A percentile compares a stretch with the other conserved stretches of the same genome.
Conservation (phyloP, 2,797 vertebrate species). For the Lates japonicus region DNA sequence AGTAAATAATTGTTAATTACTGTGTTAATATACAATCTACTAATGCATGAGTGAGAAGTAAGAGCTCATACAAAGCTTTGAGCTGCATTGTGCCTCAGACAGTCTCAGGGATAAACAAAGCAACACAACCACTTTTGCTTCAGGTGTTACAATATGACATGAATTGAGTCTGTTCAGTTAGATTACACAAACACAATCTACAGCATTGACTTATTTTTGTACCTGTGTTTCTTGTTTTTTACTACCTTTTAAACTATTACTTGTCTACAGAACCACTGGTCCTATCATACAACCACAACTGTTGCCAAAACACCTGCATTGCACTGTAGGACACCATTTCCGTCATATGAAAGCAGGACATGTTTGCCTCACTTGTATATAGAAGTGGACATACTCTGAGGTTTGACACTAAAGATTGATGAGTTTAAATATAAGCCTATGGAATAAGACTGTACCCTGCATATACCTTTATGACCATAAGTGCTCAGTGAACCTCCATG, state of each 20-base stretch:
- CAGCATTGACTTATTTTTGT: neutral
- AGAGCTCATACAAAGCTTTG: conserved; percentile 28
- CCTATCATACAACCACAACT: conserved; percentile 2
- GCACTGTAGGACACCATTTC: neutral
- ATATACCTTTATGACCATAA: neutral
- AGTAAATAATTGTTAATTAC: conserved; percentile 9
- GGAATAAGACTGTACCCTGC: neutral
- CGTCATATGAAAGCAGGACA: neutral
- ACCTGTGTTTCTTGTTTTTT: conserved; percentile 3
- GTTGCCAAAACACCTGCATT: conserved; percentile 8
- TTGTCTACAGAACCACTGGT: neutral
- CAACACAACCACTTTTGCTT: neutral
- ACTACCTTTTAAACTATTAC: neutral
- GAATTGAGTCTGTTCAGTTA: neutral
- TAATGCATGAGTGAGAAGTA: conserved; percentile 3
- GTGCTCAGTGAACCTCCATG: neutral
- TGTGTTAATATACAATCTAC: conserved; percentile 8
- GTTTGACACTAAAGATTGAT: neutral
- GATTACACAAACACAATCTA: neutral
- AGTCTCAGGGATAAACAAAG: conserved; percentile 68
- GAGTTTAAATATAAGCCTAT: neutral
- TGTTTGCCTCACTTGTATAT: conserved; percentile 8
- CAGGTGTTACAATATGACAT: neutral
- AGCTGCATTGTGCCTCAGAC: conserved; percentile 35
- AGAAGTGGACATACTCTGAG: neutral